Base-by-base conservation (phyloP, 2,113 vertebrate genomes). In the Kryptolebias marmoratus region DNA sequence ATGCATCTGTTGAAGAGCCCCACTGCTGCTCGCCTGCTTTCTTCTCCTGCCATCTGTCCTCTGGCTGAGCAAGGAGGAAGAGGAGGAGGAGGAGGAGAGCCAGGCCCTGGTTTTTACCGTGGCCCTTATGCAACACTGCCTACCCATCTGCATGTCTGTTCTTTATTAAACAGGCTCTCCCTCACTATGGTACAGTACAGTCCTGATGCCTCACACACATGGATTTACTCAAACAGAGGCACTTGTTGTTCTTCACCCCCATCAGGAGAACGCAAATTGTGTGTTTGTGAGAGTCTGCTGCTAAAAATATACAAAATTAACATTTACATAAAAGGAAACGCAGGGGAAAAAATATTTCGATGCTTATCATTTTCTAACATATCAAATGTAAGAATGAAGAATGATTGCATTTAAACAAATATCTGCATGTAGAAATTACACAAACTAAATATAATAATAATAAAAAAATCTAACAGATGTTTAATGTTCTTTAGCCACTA, bases 1-100 rank as follows among this genome's bases (percentile, higher is more conserved):
- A 47, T 67, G 73, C 84, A 82, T 88, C 80, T 88, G 87, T 81
- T 77, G 79, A 74, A 64, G 71, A 13, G 58, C 68, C 22, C 22
- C 2, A 45, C 60, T 0, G 56, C 68, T 15, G 75, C 63, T 42
- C 30, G 54, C 55, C 67, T 30, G 61, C 82, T 88, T 89, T 85
- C 84, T 79, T 85, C 86, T 85, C 71, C 69, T 67, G 78, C 85
- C 79, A 87, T 88, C 82, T 73, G 86, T 86, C 82, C 84, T 82
- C 67, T 76, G 83, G 76, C 73, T 62, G 36, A 71, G 60, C 1
- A 27, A 71, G 68, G 63, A 76, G 75, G 68, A 0, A 18, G 65
- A 68, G 71, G 65, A 79, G 48, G 47, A 48, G 30, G 32, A 59
- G 57, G 32, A 39, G 39, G 36, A 59, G 72, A 82, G 75, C 81